These are phyloP conservation scores for Sinotaia quadrata DNA, from an alignment of 2,888 invertebrate species.

Conservation along the genomic window DNA sequence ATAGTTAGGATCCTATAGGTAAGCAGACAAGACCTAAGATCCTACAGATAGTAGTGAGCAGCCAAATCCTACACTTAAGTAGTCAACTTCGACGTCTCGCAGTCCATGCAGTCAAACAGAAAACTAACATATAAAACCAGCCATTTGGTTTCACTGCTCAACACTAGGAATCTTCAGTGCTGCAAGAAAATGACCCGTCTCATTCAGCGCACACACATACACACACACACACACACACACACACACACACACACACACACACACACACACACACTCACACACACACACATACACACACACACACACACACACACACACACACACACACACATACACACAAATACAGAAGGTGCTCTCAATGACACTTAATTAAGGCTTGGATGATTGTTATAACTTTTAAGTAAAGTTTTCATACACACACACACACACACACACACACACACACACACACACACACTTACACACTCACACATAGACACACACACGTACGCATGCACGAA, in stretches of 20 bases:
- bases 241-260: constrained; percentile 19
- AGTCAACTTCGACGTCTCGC: no score
- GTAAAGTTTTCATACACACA: constrained; percentile 15
- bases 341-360: neutral
- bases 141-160: no score
- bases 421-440: constrained; percentile 9
- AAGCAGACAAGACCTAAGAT: no score
- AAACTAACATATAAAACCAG: no score
- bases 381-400: no score
- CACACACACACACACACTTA: constrained; percentile 5
- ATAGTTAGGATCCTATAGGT: no score
- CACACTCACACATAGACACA: constrained; percentile 3
- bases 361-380: no score
- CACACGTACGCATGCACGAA: constrained; percentile 3
- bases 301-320: constrained; percentile 12
- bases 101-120: no score
- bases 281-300: constrained; percentile 17
- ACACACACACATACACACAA: constrained; percentile 8
- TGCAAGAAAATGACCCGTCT: no score
- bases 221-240: constrained; percentile 3
- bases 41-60: no score
- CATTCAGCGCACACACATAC: neutral
- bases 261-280: constrained; percentile 16
- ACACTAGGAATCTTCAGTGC: no score
- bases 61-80: no score